Evolutionary conservation across 2,113 vertebrate species (phyloP).

Genomic region (Zapornia atra): DNA sequence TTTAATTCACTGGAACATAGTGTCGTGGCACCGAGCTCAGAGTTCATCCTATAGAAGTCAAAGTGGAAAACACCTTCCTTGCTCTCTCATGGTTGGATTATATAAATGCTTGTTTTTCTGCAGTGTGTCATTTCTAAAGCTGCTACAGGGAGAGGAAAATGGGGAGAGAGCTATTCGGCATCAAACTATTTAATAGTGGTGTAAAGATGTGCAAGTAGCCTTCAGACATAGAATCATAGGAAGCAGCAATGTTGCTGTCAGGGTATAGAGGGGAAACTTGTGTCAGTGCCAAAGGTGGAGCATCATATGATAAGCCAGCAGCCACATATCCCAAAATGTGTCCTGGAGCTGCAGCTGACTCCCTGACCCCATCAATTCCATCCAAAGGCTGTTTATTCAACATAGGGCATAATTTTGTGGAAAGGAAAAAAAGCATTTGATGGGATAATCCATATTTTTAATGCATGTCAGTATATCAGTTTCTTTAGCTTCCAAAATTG

Average conservation of each 20-base stretch:
- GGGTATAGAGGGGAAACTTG: background rate
- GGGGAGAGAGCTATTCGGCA: background rate
- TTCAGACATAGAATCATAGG: background rate
- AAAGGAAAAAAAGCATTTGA: background rate
- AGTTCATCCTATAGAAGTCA: background rate
- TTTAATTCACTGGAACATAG: background rate
- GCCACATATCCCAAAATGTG: background rate
- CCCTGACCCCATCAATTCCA: background rate
- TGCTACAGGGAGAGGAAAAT: background rate
- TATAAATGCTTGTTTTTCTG: background rate
- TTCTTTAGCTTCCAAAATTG: background rate
- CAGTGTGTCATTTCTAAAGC: background rate
- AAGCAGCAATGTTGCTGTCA: background rate
- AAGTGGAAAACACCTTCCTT: background rate
- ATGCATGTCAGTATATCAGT: background rate
- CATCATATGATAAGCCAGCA: background rate
- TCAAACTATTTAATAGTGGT: background rate
- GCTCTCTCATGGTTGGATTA: background rate
- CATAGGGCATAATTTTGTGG: background rate
- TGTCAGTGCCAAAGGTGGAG: background rate
- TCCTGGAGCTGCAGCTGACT: background rate
- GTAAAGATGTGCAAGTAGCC: background rate
- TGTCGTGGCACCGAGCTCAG: background rate
- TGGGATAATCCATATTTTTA: background rate
- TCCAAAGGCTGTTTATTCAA: background rate